Evolutionary conservation across 1,140 invertebrate species (phyloP).

Genomic region (Lasaia peninsularis): DNA sequence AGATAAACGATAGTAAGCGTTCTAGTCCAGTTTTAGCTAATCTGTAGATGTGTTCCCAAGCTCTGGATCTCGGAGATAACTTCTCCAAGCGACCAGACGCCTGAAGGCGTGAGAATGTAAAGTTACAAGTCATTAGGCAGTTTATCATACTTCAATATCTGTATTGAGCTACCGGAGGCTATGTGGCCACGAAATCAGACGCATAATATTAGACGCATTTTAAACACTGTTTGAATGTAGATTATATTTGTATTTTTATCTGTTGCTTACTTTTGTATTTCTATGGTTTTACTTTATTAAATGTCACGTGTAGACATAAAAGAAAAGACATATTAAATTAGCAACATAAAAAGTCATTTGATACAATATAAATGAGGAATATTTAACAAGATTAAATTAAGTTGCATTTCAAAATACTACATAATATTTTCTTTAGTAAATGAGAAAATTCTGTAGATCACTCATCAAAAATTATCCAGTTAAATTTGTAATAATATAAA

Average conservation of each 20-base stretch:
- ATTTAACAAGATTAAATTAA: too few relatives aligned
- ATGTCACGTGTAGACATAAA: too few relatives aligned
- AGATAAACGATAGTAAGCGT: neutral
- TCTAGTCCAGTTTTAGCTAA: neutral
- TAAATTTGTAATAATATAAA: too few relatives aligned
- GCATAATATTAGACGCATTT: neutral
- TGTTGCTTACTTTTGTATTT: neutral
- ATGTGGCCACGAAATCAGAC: constrained; percentile 5
- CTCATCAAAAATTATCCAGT: too few relatives aligned
- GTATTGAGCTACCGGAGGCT: constrained; percentile 4
- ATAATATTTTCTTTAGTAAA: too few relatives aligned
- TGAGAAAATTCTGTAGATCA: too few relatives aligned
- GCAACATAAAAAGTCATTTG: neutral
- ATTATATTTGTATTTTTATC: too few relatives aligned
- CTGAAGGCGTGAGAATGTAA: constrained; percentile 10
- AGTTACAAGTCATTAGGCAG: constrained; percentile 12
- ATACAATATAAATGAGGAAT: too few relatives aligned
- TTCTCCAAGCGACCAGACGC: constrained; percentile 3
- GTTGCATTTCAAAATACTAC: too few relatives aligned
- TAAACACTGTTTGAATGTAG: too few relatives aligned
- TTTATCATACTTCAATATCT: constrained; percentile 15
- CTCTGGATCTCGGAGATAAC: constrained; percentile 5
- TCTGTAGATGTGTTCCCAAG: neutral
- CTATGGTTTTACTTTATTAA: too few relatives aligned
- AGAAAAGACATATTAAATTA: too few relatives aligned